A percentile compares a stretch with the other conserved stretches of the same genome.
Conservation (phyloP, 2,888 invertebrate genomes). For the Leptopilina syphax region DNA sequence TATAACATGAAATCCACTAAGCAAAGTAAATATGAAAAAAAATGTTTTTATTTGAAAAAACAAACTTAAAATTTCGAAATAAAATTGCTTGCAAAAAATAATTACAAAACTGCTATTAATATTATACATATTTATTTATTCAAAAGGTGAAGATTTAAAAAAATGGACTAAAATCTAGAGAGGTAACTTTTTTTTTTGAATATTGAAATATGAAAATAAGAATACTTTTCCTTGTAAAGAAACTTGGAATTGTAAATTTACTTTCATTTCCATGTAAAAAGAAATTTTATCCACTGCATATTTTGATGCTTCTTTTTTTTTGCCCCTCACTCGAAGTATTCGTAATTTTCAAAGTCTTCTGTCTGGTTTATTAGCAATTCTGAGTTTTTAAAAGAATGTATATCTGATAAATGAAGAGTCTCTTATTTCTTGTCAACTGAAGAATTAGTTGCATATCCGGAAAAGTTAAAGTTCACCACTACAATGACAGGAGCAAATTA, state of each 20-base stretch:
- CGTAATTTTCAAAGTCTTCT: not conserved
- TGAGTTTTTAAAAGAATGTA: not conserved
- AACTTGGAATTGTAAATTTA: constrained; percentile 34
- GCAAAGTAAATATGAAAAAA: not conserved
- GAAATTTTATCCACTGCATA: constrained; percentile 17
- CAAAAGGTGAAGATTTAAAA: no score
- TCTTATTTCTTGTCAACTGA: constrained; percentile 1
- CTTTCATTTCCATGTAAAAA: constrained; percentile 23
- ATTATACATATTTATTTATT: no score
- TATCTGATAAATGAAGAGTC: not conserved
- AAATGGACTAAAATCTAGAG: no score
- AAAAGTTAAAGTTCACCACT: constrained; percentile 29
- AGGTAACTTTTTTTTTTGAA: no score
- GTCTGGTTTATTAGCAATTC: constrained; percentile 9
- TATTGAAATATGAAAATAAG: constrained; percentile 1
- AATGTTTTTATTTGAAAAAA: not conserved
- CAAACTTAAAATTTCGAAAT: not conserved
- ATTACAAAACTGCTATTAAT: no score
- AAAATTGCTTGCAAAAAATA: not conserved
- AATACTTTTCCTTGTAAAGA: not conserved
- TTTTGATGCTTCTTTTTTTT: not conserved
- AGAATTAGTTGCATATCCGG: constrained; percentile 28
- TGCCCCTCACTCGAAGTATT: not conserved
- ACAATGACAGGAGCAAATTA: constrained; percentile 30
- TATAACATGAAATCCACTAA: not conserved